Conservation (phyloP, 2,888 invertebrate species). For the Tenthredo mesomela region DNA sequence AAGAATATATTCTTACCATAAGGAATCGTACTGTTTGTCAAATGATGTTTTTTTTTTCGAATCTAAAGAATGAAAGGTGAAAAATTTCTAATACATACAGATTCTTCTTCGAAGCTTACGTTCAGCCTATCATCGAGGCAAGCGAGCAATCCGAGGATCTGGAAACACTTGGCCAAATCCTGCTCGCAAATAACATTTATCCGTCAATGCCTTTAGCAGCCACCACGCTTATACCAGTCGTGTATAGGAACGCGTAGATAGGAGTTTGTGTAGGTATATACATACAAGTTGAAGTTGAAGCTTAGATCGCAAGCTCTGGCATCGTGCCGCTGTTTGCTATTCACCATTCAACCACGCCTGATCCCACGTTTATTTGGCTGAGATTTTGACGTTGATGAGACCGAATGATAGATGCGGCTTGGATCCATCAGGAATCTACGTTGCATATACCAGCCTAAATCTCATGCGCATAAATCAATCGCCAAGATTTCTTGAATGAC, state of each 20-base stretch:
- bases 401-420: conserved; percentile 60
- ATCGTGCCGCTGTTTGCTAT: conserved; percentile 36
- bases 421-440: conserved; percentile 57
- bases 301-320: conserved; percentile 26
- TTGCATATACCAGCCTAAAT: conserved; percentile 38
- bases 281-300: conserved; percentile 35
- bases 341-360: conserved; percentile 54
- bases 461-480: conserved; percentile 52
- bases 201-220: conserved; percentile 55
- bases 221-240: background rate
- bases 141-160: conserved; percentile 47
- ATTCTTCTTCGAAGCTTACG: conserved; percentile 3
- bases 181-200: conserved; percentile 56
- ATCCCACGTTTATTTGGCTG: conserved; percentile 54
- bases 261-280: conserved; percentile 9
- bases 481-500: conserved; percentile 28
- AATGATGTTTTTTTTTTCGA: background rate
- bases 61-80: background rate
- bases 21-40: background rate
- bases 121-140: conserved; percentile 30
- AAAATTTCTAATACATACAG: background rate
- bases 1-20: background rate
- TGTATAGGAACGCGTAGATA: conserved; percentile 1
- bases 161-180: conserved; percentile 53
- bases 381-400: conserved; percentile 62